Base-by-base conservation (phyloP, 2,113 vertebrate genomes). In the Phalacrocorax carbo region DNA sequence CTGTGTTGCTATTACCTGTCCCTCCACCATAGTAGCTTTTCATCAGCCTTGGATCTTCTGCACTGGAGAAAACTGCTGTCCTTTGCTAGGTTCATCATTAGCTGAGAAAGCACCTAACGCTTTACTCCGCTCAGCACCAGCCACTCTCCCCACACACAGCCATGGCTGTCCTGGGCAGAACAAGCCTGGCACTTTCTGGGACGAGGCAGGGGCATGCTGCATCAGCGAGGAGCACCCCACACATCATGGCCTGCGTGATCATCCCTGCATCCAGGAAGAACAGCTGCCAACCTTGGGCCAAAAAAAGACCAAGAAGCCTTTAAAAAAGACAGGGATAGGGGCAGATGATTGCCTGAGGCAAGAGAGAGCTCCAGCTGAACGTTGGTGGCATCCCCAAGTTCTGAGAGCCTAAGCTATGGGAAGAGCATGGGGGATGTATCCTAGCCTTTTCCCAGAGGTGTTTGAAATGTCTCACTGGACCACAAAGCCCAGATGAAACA, bases 121-220 rank as follows among this genome's bases (percentile, higher is more conserved):
- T 62, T 69, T 6, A 17, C 46, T 29, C 55, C 0, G 5, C 68
- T 46, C 57, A 52, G 85, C 70, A 34, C 38, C 75, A 64, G 40
- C 34, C 23, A 36, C 58, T 51, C 4, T 73, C 38, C 44, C 36
- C 2, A 2, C 71, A 69, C 0, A 0, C 36, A 76, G 79, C 27
- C 0, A 0, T 34, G 27, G 36, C 20, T 51, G 20, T 26, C 36
- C 55, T 12, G 57, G 26, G 15, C 46, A 55, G 46, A 66, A 32
- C 0, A 8, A 88, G 20, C 79, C 78, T 42, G 10, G 80, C 3
- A 3, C 21, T 29, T 46, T 58, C 44, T 11, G 4, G 46, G 71
- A 64, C 0, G 1, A 57, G 42, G 55, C 55, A 81, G 25, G 34
- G 61, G 7, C 46, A 38, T 55, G 40, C 62, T 55, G 66, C 2